phyloP scores from a whole-genome alignment of 53 echinoderm and acorn worm species.

The Stichopus horrens region DNA sequence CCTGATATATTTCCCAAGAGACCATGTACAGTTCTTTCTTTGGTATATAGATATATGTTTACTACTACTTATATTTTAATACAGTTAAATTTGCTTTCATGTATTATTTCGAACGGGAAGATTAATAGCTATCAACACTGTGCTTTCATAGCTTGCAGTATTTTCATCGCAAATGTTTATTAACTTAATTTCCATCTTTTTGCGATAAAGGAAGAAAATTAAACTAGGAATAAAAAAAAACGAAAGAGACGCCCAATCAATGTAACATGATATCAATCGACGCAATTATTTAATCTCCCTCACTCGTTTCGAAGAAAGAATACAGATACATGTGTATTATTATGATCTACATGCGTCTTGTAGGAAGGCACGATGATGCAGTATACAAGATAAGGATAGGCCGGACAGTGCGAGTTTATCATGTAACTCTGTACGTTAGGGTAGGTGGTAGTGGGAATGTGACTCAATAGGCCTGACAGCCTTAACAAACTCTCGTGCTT shows the following conservation, averaged over 20 bases:
- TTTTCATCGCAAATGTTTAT: slow-evolving; percentile 42
- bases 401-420: too few relatives aligned
- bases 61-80: not conserved
- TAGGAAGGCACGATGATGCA: too few relatives aligned
- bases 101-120: not conserved
- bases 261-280: slow-evolving; percentile 32
- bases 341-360: too few relatives aligned
- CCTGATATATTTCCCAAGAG: slow-evolving; percentile 27
- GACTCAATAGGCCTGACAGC: too few relatives aligned
- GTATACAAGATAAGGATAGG: too few relatives aligned
- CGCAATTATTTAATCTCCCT: slow-evolving; percentile 37
- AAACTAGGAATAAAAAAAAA: not conserved
- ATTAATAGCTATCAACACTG: slow-evolving; percentile 48
- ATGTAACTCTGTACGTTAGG: too few relatives aligned
- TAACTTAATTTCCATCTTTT: slow-evolving; percentile 11
- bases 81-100: slow-evolving; percentile 2
- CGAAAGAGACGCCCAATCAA: slow-evolving; percentile 6
- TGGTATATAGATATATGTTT: slow-evolving; percentile 6
- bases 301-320: not conserved
- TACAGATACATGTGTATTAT: too few relatives aligned
- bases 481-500: too few relatives aligned
- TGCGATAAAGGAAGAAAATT: not conserved
- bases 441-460: too few relatives aligned
- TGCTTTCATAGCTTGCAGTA: slow-evolving; percentile 15
- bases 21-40: slow-evolving; percentile 23